Evolutionary conservation across 1,140 invertebrate species (phyloP), one percentile per base, ranked within the genome.

Genomic region (Monochamus saltuarius): DNA sequence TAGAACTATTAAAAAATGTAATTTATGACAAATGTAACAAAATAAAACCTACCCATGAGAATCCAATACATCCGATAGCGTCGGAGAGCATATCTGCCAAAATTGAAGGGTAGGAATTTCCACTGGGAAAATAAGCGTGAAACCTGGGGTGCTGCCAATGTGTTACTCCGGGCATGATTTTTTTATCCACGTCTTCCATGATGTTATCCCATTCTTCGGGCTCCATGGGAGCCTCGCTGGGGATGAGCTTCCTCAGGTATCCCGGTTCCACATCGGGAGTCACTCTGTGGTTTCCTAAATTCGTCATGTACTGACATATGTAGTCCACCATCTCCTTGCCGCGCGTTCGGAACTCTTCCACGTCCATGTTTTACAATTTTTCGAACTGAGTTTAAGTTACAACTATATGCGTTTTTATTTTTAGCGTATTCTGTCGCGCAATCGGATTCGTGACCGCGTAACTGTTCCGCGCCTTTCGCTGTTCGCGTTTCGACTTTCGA

Each of bases 131-230:
- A 77, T 98, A 98, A 1, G 95, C 95, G 73, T 97, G 94, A 74
- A 98, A 98, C 56, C 89, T 81, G 1, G 95, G 94, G 83, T 98
- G 95, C 77, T 97, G 94, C 95, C 95, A 98, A 73, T 98, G 95
- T 0, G 94, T 96, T 45, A 95, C 87, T 59, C 95, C 95, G 9
- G 91, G 91, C 91, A 98, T 95, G 61, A 98, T 95, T 76, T 91
- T 91, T 37, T 82, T 80, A 67, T 97, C 91, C 11, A 97, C 87
- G 75, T 98, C 95, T 57, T 84, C 81, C 85, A 97, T 90, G 56
- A 98, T 94, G 17, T 83, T 78, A 46, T 94, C 87, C 84, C 91
- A 98, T 37, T 83, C 74, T 78, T 98, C 95, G 0, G 88, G 84
- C 62, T 90, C 83, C 13, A 84, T 76, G 1, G 95, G 95, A 7